phyloP scores from a whole-genome alignment of 2,113 vertebrate species.

The Cavia porcellus region DNA sequence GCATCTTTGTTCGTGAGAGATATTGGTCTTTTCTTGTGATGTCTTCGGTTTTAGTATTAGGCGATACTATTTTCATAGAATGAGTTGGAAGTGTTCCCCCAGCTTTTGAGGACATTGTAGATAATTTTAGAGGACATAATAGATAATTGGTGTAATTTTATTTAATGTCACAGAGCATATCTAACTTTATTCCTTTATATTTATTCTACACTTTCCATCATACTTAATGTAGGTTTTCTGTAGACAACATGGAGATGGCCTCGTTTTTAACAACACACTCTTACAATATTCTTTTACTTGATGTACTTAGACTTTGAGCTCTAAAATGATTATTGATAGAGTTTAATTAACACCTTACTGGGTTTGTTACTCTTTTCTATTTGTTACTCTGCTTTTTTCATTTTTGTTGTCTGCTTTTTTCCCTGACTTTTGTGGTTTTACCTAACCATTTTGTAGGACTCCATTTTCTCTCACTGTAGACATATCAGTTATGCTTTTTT shows the following conservation, averaged over 20 bases:
- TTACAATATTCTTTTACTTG: neutral
- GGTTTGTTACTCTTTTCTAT: neutral
- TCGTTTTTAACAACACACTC: neutral
- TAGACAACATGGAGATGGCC: neutral
- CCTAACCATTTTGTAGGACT: neutral
- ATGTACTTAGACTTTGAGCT: neutral
- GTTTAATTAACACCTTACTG: neutral
- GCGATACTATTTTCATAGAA: neutral
- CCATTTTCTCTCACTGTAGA: neutral
- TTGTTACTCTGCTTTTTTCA: neutral
- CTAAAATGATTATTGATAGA: neutral
- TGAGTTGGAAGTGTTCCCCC: neutral
- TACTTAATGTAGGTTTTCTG: neutral
- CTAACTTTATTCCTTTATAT: neutral
- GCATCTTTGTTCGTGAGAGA: neutral
- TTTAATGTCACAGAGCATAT: neutral
- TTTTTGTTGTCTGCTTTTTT: neutral
- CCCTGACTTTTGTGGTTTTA: neutral
- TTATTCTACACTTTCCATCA: neutral
- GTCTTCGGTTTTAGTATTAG: neutral
- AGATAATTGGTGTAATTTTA: neutral
- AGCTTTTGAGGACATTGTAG: neutral
- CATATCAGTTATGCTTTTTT: neutral
- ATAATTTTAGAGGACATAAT: neutral
- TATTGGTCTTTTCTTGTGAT: neutral